Conservation (phyloP, 2,797 vertebrate genomes). For the Numenius phaeopus region DNA sequence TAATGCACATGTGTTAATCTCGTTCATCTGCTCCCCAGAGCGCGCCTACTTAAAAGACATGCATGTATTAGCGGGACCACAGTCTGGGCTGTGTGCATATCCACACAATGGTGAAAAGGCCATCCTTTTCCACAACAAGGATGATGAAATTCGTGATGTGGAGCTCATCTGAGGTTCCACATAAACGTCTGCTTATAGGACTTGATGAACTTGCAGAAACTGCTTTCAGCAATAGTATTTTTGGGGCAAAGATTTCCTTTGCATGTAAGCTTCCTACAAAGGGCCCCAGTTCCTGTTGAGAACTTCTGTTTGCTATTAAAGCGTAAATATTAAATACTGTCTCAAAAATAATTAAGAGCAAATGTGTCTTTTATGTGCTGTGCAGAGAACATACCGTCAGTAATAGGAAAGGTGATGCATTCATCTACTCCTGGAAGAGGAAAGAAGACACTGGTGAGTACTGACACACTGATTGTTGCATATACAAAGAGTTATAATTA, state of each 20-base stretch:
- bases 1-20: not conserved
- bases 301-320: constrained; percentile 23
- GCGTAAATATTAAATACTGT: not conserved
- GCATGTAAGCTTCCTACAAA: not conserved
- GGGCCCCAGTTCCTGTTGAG: not conserved
- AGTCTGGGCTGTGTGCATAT: not conserved
- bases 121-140: not conserved
- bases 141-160: not conserved
- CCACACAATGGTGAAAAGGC: not conserved
- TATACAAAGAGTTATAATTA: constrained; percentile 29
- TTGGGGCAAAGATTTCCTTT: not conserved
- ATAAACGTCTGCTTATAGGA: not conserved
- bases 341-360: constrained; percentile 20
- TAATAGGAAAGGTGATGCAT: not conserved
- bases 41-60: not conserved
- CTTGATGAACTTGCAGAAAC: not conserved
- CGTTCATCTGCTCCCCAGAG: not conserved
- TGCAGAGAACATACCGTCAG: not conserved
- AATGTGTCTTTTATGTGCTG: not conserved
- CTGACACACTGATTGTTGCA: constrained; percentile 32
- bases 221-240: not conserved
- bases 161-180: not conserved
- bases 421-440: not conserved
- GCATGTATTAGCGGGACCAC: not conserved
- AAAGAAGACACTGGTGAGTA: constrained; percentile 5